phyloP scores from a whole-genome alignment of 2,888 invertebrate species.

The Pyrrhosoma nymphula region DNA sequence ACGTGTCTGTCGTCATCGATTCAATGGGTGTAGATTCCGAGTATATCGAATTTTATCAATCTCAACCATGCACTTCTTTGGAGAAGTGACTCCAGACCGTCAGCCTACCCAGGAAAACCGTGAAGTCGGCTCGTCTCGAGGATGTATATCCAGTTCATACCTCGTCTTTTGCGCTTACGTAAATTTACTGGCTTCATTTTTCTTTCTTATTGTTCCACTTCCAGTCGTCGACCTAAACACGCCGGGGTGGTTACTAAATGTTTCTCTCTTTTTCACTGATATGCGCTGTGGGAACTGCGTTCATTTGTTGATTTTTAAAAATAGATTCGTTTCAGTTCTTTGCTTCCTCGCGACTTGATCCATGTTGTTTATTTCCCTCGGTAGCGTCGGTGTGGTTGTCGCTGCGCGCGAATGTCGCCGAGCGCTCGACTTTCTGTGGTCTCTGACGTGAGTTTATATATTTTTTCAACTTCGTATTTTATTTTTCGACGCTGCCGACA shows the following conservation, averaged over 20 bases:
- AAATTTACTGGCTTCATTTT: neutral
- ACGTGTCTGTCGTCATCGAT: too few species aligned
- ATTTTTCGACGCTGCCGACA: constrained; percentile 10
- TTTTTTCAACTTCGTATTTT: neutral
- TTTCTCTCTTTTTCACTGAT: neutral
- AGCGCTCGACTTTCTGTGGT: neutral
- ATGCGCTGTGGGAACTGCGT: neutral
- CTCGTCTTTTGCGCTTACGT: neutral
- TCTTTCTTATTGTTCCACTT: neutral
- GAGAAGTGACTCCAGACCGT: neutral
- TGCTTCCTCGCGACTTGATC: neutral
- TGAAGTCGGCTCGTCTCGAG: neutral
- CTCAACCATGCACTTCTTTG: neutral
- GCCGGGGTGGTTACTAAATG: neutral
- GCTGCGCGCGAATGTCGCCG: neutral
- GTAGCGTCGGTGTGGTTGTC: neutral
- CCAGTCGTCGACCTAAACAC: neutral
- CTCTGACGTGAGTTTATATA: neutral
- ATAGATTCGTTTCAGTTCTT: neutral
- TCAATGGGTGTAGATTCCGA: too few species aligned
- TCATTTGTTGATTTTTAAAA: neutral
- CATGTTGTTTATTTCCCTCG: constrained; percentile 3
- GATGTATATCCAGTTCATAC: neutral
- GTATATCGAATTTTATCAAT: too few species aligned
- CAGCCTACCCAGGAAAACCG: neutral